These are phyloP conservation scores for Numenius arquata DNA, from an alignment of 2,113 vertebrate genomes.

Conservation along the genomic window DNA sequence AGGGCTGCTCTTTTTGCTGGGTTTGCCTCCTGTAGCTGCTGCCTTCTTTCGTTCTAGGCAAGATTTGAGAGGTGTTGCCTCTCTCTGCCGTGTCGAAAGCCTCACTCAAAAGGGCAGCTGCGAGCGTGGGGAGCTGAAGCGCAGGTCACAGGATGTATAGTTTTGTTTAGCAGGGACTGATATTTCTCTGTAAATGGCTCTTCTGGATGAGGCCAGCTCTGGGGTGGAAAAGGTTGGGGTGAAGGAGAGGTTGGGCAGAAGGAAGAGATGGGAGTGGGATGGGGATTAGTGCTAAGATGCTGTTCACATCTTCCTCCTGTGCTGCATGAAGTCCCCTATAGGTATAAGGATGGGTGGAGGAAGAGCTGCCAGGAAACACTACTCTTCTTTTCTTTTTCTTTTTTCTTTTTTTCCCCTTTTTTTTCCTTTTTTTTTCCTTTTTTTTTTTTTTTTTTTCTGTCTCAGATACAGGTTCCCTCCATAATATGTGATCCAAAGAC, in stretches of 20 bases:
- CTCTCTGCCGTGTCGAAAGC: not conserved
- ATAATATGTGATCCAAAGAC: not conserved
- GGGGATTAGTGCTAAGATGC: not conserved
- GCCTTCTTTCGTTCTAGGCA: not conserved
- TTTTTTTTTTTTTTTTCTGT: too few relatives aligned
- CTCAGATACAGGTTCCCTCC: not conserved
- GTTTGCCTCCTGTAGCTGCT: not conserved
- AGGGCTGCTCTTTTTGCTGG: not conserved
- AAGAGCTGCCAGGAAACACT: not conserved
- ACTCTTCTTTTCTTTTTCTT: accelerated
- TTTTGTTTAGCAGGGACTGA: not conserved
- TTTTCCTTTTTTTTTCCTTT: too few relatives aligned
- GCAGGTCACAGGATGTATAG: not conserved
- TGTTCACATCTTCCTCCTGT: not conserved
- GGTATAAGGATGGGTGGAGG: not conserved
- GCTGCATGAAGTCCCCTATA: not conserved
- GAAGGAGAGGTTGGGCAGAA: not conserved
- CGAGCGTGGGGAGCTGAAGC: not conserved
- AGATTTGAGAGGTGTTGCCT: not conserved
- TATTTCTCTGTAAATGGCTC: not conserved
- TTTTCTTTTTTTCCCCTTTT: too few relatives aligned
- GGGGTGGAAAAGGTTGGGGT: not conserved
- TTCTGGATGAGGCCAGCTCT: not conserved
- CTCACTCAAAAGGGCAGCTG: not conserved
- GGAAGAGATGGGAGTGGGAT: not conserved